Percentiles rank a stretch among this genome's conserved stretches.
Evolutionary conservation across 2,797 vertebrate species (phyloP).

Genomic region (Okamejei kenojei): DNA sequence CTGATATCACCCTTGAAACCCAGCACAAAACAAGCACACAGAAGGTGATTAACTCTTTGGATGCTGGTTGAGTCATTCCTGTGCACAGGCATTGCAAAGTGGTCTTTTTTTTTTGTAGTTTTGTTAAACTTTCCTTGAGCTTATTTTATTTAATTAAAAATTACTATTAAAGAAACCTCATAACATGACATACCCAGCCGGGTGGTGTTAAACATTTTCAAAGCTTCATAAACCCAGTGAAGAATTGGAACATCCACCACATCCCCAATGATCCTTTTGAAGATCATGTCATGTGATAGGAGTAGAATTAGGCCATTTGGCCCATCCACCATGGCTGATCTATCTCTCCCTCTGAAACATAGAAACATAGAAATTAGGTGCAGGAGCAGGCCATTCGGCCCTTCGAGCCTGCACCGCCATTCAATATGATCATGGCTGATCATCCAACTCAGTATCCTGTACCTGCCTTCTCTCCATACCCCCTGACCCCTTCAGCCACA

Average conservation of each 20-base stretch:
- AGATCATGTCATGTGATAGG: too few species aligned
- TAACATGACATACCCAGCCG: not conserved
- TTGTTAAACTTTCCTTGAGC: not conserved
- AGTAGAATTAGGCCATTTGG: too few species aligned
- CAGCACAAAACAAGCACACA: not conserved
- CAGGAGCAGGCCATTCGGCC: too few species aligned
- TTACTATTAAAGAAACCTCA: not conserved
- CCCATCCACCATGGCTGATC: too few species aligned
- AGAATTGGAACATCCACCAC: not conserved
- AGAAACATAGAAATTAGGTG: too few species aligned
- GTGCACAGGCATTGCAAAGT: not conserved
- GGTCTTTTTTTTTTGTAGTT: not conserved
- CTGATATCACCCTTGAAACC: constrained; percentile 15
- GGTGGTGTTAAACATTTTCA: not conserved
- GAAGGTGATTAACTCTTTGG: not conserved
- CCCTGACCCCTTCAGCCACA: too few species aligned
- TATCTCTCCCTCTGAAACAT: too few species aligned
- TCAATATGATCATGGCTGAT: too few species aligned
- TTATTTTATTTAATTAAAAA: not conserved
- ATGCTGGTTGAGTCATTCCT: not conserved
- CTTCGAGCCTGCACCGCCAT: too few species aligned
- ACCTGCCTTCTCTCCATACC: too few species aligned
- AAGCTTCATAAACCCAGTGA: too few species aligned
- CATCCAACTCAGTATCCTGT: too few species aligned
- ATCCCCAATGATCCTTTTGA: not conserved